Evolutionary conservation across 2,888 invertebrate species (phyloP), one percentile per base, ranked within the genome.

Genomic region (Dicranocentrus wangi): DNA sequence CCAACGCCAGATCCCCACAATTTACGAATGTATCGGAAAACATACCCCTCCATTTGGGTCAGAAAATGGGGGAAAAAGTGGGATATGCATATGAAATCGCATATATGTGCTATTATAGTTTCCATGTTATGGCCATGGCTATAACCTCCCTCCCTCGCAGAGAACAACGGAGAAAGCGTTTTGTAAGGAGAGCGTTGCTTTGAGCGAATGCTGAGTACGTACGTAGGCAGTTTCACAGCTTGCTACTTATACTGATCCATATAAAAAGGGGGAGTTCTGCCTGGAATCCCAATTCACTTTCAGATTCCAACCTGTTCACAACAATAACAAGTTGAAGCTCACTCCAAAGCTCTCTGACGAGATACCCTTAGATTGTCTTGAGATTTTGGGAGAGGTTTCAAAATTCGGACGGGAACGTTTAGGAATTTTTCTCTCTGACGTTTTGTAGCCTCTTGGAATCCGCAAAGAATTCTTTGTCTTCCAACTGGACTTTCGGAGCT

Each of bases 301-400:
- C 53, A 72, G 83, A 79, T 76, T 68, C 27, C 79, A 83, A 63
- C 79, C 77, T 77, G 83, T 81, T 77, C 83, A 83, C 81, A 83
- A 73, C 73, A 60, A 39, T 19, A 42, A 63, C 17, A 60, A 60
- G 17, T 8, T 55, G 8, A 2, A 19, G 55, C 55, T 19, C 19
- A 68, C 51, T n/a, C 8, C 2, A 25, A 47, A 66, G 47, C 66
- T 47, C 25, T 23, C n/a, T n/a, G 23, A 60, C n/a, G 28, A 47
- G 39, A 8, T 15, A 51, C 53, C 69, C 47, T 68, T 32, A 28
- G 17, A 47, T 68, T 68, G 68, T 27, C 28, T 8, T 25, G 58
- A 58, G 15, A 60, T 23, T 21, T 23, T 23, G 13, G 23, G 19
- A n/a, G 63, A 69, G 69, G 55, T 55, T 55, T 69, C 69, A 69